Base-by-base conservation (phyloP, 2,797 vertebrate species). In the Dicrostonyx torquatus region DNA sequence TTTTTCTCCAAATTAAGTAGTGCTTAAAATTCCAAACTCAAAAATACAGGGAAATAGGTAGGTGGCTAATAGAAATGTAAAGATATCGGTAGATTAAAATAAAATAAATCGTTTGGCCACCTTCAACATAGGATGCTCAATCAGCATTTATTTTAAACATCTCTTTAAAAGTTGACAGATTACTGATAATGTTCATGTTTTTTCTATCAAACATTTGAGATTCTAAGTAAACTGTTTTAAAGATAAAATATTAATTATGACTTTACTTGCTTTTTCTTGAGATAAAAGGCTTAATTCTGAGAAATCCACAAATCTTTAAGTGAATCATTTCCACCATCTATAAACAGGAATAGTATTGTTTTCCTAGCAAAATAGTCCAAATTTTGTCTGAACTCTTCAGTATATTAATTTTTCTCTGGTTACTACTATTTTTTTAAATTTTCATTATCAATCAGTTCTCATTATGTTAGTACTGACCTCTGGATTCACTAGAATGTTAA, bases 401-500 rank as follows among this genome's bases (percentile, higher is more conserved):
- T 18, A 93, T 22, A 48, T 68, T 62, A 48, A 73, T 48, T 82
- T 89, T 88, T 88, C 29, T 96, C 26, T 85, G 60, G 37, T 76
- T 64, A 72, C 8, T 73, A 31, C 40, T 64, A 20, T 76, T 60
- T 24, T 48, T 70, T 53, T 53, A 2, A 55, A 37, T 29, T 72
- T 68, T 53, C 2, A 48, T 22, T 34, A 45, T 34, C 64, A 45
- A 45, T 73, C 10, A 45, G 62, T 75, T 86, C 24, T 62, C 73
- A 58, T n/a, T 86, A 55, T 58, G 22, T 45, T 17, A 77, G 5
- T 40, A 2, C 12, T 92, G 1, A 37, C 31, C 79, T 55, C 31
- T 60, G 4, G 24, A 77, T 86, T 60, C 60, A 73, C 5, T 12
- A 43, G 34, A 40, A 20, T 34, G 37, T 95, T 72, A 80, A 45